These are phyloP conservation scores for Metellina segmentata DNA, from an alignment of 2,888 invertebrate species.

Conservation along the genomic window DNA sequence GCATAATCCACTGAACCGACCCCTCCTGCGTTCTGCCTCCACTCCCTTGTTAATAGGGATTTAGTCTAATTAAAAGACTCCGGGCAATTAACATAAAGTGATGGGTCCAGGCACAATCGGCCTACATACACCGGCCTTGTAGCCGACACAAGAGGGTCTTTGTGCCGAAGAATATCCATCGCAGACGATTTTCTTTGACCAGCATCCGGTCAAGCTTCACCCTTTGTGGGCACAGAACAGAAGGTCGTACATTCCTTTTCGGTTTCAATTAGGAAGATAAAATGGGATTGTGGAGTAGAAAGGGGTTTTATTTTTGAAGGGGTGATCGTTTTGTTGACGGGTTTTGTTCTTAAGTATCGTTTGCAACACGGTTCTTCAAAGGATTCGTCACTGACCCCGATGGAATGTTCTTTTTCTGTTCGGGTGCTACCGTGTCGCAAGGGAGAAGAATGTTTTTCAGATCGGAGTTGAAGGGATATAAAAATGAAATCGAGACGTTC, in stretches of 20 bases:
- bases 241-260: slow-evolving; percentile 42
- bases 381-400: slow-evolving; percentile 67
- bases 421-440: slow-evolving; percentile 24
- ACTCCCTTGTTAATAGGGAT: not conserved
- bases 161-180: not conserved
- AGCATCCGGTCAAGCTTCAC: slow-evolving; percentile 36
- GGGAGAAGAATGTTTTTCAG: slow-evolving; percentile 25
- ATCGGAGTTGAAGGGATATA: slow-evolving; percentile 33
- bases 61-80: slow-evolving; percentile 18
- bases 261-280: slow-evolving; percentile 21
- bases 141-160: not conserved
- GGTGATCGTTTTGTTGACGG: not conserved
- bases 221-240: slow-evolving; percentile 26
- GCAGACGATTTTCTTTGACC: slow-evolving; percentile 43
- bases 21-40: not conserved
- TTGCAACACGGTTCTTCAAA: slow-evolving; percentile 33
- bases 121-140: slow-evolving; percentile 51
- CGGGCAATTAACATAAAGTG: slow-evolving; percentile 46
- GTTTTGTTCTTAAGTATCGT: slow-evolving; percentile 5
- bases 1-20: slow-evolving; percentile 18
- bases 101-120: not conserved
- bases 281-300: slow-evolving; percentile 23
- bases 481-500: slow-evolving; percentile 51
- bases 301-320: slow-evolving; percentile 40
- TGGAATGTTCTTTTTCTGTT: slow-evolving; percentile 33